Base-by-base conservation (phyloP, 1,140 invertebrate genomes). In the Camponotus pennsylvanicus region DNA sequence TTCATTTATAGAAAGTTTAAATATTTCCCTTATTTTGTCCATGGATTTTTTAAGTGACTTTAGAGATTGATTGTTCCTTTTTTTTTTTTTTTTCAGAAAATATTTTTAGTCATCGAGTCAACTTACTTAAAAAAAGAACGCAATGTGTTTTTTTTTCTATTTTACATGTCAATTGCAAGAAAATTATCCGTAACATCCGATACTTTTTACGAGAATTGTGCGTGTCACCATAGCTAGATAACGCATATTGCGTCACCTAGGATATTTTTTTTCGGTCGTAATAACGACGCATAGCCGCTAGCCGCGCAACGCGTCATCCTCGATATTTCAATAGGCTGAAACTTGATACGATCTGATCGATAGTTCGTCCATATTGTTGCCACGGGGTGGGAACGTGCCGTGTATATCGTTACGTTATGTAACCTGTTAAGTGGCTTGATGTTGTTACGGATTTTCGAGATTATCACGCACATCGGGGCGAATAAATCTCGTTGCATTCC, bases 271-370 rank as follows among this genome's bases (percentile, higher is more conserved):
- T 83, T 71, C 40, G 66, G 64, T 64, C 49, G 63, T 67, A 85
- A 67, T 86, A 89, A 86, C 61, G 59, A 71, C 57, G 40, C 67
- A 59, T 66, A 78, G 83, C 63, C 73, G 84, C 64, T 66, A 69
- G 32, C 70, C 80, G 45, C 45, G 73, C 75, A 84, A 85, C 79
- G 76, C 86, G 85, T 71, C 80, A 85, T 75, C 80, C 61, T 85
- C 70, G 75, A 85, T 89, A 87, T 90, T 89, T 89, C 80, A 89
- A 87, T 87, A 85, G 85, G 61, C 42, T 78, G 85, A 42, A 85
- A 90, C 61, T 63, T 49, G 89, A 89, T 87, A 87, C 86, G 77
- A 87, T 87, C 80, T 85, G 88, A 90, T 90, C 89, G 88, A 90
- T 89, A 90, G 63, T 75, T 66, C 57, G 80, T 87, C 77, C 88